These are phyloP conservation scores for Chydorus sphaericus DNA, from an alignment of 2,888 invertebrate species.

Conservation along the genomic window DNA sequence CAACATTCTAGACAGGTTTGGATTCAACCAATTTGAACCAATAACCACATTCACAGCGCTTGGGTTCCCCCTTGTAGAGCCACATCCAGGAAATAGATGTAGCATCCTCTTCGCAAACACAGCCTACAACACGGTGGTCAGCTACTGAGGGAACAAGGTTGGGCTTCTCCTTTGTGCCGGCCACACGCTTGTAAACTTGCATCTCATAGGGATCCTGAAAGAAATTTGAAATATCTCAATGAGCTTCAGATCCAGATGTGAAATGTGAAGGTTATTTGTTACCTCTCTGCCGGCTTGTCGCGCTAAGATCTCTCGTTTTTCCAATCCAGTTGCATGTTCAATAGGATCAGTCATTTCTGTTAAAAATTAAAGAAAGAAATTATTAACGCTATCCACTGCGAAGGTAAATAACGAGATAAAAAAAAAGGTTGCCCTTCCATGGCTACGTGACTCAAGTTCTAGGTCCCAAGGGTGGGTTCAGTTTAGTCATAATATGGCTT, in stretches of 20 bases:
- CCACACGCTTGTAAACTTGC: conserved; percentile 62
- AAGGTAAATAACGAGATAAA: neutral
- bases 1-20: conserved; percentile 20
- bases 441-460: neutral
- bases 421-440: neutral
- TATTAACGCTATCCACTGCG: neutral
- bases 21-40: conserved; percentile 77
- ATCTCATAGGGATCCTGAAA: conserved; percentile 38
- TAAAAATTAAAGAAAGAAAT: conserved; percentile 18
- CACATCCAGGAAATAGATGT: conserved; percentile 87
- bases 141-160: conserved; percentile 82
- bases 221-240: conserved; percentile 12
- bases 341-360: conserved; percentile 71
- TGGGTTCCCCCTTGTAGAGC: conserved; percentile 75
- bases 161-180: conserved; percentile 67
- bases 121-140: conserved; percentile 80
- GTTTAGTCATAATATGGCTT: too few species aligned
- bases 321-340: conserved; percentile 85
- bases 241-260: conserved; percentile 10
- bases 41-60: conserved; percentile 89
- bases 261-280: conserved; percentile 20
- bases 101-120: conserved; percentile 90
- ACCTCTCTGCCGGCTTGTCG: conserved; percentile 72
- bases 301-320: conserved; percentile 77
- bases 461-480: neutral